A percentile compares a stretch with the other conserved stretches of the same genome.
Conservation (phyloP, 2,113 vertebrate species). For the Percina caprodes region DNA sequence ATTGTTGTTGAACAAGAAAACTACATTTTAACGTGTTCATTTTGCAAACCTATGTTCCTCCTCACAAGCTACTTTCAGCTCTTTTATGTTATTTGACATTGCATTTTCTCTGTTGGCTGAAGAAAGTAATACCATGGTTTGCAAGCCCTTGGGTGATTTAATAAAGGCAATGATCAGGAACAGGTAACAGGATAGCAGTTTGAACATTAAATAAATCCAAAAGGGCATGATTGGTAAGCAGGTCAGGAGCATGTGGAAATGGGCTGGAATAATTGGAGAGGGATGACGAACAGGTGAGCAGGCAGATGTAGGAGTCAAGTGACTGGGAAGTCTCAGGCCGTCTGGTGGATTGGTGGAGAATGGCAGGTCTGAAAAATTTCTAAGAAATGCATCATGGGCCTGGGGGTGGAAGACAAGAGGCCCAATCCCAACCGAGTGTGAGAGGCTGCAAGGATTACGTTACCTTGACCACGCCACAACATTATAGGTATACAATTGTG, state of each 20-base stretch:
- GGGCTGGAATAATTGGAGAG: neutral
- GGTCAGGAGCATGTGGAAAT: neutral
- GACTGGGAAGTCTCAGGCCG: neutral
- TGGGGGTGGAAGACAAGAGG: neutral
- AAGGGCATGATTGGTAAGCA: neutral
- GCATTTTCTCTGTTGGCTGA: neutral
- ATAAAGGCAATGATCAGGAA: neutral
- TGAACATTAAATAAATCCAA: neutral
- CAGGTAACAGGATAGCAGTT: neutral
- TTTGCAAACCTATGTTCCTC: neutral
- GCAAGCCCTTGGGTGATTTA: neutral
- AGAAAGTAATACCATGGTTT: neutral
- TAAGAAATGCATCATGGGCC: neutral
- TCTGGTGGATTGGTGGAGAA: neutral
- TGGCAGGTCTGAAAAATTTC: neutral
- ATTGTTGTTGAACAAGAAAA: constrained; percentile 9
- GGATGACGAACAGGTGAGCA: neutral
- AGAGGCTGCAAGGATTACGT: too few relatives aligned
- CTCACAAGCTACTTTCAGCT: neutral
- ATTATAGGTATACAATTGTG: too few relatives aligned
- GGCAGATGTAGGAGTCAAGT: neutral
- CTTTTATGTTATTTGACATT: neutral
- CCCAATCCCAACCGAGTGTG: too few relatives aligned
- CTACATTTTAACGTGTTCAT: neutral
- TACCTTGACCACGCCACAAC: too few relatives aligned